Evolutionary conservation across 1,140 invertebrate genomes (phyloP).

Genomic region (Pachyrhynchus sulphureomaculatus): DNA sequence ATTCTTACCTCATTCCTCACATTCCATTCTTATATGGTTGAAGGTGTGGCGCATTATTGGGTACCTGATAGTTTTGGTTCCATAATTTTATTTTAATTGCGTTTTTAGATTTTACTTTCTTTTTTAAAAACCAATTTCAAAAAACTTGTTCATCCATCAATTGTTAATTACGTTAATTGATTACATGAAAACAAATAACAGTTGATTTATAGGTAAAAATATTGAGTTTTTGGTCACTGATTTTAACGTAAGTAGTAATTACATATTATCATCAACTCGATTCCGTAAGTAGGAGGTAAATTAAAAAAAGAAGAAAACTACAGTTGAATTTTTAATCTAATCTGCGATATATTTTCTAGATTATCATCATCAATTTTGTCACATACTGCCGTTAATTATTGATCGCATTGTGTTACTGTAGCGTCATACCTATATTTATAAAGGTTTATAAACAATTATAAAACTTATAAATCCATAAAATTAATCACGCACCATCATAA

Average conservation of each 20-base stretch:
- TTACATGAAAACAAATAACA: too few relatives aligned
- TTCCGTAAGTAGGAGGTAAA: background rate
- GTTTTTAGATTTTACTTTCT: slow-evolving; percentile 6
- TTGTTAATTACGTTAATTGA: too few relatives aligned
- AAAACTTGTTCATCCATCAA: background rate
- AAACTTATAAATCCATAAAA: background rate
- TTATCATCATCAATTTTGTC: background rate
- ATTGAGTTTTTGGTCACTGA: background rate
- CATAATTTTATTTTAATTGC: slow-evolving; percentile 13
- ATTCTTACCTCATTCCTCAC: slow-evolving; percentile 41
- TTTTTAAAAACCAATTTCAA: slow-evolving; percentile 13
- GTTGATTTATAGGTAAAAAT: too few relatives aligned
- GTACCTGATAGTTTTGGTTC: slow-evolving; percentile 10
- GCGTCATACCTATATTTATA: background rate
- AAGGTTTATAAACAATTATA: background rate
- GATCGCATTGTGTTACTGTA: background rate
- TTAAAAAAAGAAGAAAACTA: too few relatives aligned
- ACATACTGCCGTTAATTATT: background rate
- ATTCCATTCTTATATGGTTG: slow-evolving; percentile 38
- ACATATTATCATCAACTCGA: background rate
- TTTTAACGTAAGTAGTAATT: background rate
- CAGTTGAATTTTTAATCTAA: slow-evolving; percentile 10
- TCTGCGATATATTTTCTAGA: slow-evolving; percentile 2
- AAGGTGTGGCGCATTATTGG: slow-evolving; percentile 39
- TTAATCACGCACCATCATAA: background rate